Evolutionary conservation across 2,797 vertebrate genomes (phyloP).

Genomic region (Threskiornis aethiopicus): DNA sequence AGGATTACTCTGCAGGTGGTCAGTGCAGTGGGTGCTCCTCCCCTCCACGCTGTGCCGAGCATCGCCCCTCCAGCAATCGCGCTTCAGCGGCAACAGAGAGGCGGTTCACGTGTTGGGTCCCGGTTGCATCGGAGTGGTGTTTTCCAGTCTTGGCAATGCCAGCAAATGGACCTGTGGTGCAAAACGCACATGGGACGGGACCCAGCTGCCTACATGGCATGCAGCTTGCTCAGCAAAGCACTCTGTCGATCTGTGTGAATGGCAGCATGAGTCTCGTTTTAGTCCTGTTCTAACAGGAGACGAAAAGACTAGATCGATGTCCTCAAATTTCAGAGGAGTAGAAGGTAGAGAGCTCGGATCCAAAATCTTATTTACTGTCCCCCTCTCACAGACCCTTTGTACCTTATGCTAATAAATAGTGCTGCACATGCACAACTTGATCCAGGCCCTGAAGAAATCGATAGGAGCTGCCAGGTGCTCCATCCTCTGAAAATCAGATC

Average conservation of each 20-base stretch:
- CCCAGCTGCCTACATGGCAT: neutral
- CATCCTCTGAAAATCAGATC: neutral
- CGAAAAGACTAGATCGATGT: neutral
- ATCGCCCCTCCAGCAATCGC: neutral
- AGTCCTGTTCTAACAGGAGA: neutral
- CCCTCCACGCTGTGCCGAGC: neutral
- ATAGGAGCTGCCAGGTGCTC: neutral
- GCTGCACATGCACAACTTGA: neutral
- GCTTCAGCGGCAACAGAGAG: neutral
- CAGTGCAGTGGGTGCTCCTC: neutral
- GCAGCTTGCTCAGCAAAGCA: neutral
- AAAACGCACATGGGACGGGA: neutral
- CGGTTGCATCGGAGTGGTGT: accelerated
- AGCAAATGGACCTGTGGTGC: neutral
- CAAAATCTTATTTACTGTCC: neutral
- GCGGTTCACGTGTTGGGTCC: neutral
- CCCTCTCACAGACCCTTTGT: neutral
- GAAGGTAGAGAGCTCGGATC: neutral
- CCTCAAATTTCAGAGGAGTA: neutral
- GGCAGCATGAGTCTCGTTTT: neutral
- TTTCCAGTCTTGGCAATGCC: neutral
- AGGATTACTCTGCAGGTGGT: neutral
- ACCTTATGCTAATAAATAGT: neutral
- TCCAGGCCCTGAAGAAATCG: neutral
- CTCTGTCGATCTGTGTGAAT: accelerated